A percentile compares a stretch with the other conserved stretches of the same genome.
Conservation (phyloP, 2,797 vertebrate species). For the Chaunax sp. region DNA sequence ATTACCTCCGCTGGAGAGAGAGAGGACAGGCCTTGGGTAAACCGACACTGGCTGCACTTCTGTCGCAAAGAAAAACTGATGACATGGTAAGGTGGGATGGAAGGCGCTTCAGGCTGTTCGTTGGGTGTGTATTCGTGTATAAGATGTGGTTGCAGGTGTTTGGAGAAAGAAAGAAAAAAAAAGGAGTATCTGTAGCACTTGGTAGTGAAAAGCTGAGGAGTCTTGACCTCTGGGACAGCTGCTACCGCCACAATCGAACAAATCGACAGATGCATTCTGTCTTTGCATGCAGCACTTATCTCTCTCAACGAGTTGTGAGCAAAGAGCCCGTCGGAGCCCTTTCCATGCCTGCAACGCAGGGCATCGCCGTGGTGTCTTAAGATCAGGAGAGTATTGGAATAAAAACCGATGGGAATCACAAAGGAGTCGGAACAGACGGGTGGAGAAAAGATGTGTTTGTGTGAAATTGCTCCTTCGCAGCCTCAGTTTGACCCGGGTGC, state of each 20-base stretch:
- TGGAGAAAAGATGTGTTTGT: conserved; percentile 41
- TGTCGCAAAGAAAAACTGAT: conserved; percentile 63
- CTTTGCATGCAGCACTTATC: conserved; percentile 28
- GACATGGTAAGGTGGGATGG: conserved; percentile 45
- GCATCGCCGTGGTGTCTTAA: conserved; percentile 22
- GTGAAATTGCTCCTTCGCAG: conserved; percentile 58
- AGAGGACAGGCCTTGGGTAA: conserved; percentile 44
- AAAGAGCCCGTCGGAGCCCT: conserved; percentile 11
- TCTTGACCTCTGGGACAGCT: conserved; percentile 15
- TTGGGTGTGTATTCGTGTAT: conserved; percentile 3
- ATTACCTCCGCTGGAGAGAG: conserved; percentile 52
- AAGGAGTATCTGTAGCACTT: conserved; percentile 11
- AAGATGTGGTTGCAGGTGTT: conserved; percentile 50
- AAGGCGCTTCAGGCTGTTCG: conserved; percentile 42
- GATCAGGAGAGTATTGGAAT: conserved; percentile 1
- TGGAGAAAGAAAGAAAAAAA: conserved; percentile 1
- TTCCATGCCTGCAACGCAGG: conserved; percentile 15
- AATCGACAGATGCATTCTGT: conserved; percentile 31
- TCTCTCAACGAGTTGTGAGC: conserved; percentile 16
- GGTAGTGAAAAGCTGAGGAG: conserved; percentile 14
- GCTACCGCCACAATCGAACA: conserved; percentile 27
- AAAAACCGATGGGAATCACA: conserved; percentile 12
- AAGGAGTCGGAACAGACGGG: not conserved
- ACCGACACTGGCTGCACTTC: conserved; percentile 52
- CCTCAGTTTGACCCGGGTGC: conserved; percentile 59